Evolutionary conservation across 1,140 invertebrate species (phyloP).

Genomic region (Manduca sexta): DNA sequence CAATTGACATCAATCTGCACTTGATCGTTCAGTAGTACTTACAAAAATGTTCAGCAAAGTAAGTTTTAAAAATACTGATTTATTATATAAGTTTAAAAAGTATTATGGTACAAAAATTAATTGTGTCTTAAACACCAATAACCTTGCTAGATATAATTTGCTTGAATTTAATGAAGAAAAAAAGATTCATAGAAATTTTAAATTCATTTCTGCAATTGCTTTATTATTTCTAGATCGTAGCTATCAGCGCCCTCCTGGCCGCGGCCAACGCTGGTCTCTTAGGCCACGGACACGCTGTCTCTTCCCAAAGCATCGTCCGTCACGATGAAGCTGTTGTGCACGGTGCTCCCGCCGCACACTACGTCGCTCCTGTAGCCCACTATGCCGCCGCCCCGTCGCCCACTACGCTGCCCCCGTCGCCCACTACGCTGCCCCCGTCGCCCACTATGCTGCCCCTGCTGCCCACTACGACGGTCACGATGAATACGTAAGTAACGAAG

Average conservation of each 20-base stretch:
- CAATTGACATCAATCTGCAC: conserved; percentile 51
- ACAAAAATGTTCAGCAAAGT: conserved; percentile 60
- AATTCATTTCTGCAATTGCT: too few species aligned
- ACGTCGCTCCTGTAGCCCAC: conserved; percentile 24
- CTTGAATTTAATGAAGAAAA: too few species aligned
- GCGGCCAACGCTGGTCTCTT: conserved; percentile 36
- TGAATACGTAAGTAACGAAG: conserved; percentile 37
- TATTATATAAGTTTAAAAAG: too few species aligned
- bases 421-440: conserved; percentile 27
- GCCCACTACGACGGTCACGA: conserved; percentile 39
- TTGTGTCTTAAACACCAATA: too few species aligned
- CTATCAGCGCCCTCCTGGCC: conserved; percentile 35
- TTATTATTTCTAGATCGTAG: conserved; percentile 28
- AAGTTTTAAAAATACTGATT: conserved; percentile 20
- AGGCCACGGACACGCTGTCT: conserved; percentile 39
- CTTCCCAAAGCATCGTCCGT: conserved; percentile 58
- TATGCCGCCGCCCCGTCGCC: conserved; percentile 37
- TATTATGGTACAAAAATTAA: too few species aligned
- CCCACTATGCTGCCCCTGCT: conserved; percentile 28
- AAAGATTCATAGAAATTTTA: too few species aligned
- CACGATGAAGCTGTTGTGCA: conserved; percentile 39
- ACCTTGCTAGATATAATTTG: too few species aligned
- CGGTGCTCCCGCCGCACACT: conserved; percentile 30
- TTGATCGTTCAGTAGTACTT: conserved; percentile 32
- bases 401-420: conserved; percentile 33